Evolutionary conservation across 2,888 invertebrate species (phyloP).

Genomic region (Glyphotaelius pellucidus): DNA sequence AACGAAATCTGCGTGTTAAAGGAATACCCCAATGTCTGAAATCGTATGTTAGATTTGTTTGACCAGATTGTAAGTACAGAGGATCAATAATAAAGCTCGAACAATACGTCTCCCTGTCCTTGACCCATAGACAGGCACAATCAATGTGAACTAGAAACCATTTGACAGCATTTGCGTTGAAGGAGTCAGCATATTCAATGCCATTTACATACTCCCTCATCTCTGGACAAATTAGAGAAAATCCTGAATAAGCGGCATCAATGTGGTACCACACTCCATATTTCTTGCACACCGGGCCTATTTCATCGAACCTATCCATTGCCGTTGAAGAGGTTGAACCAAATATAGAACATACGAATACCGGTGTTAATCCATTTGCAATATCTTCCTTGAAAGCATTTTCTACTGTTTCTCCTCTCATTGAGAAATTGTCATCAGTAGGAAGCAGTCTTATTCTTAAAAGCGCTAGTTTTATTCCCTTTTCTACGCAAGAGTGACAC

Average conservation of each 20-base stretch:
- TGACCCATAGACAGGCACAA: conserved; percentile 91
- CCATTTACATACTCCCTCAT: conserved; percentile 82
- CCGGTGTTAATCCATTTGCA: conserved; percentile 86
- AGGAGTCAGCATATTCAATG: conserved; percentile 87
- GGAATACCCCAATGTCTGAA: conserved; percentile 93
- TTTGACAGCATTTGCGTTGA: conserved; percentile 93
- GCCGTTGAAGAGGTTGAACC: conserved; percentile 91
- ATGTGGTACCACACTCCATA: conserved; percentile 90
- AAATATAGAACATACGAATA: conserved; percentile 89
- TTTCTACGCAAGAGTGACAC: conserved; percentile 87
- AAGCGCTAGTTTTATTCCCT: conserved; percentile 87
- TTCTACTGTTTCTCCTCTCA: conserved; percentile 80
- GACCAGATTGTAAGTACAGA: conserved; percentile 89
- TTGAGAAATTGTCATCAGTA: conserved; percentile 82
- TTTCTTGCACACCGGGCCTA: conserved; percentile 83
- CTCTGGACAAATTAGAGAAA: conserved; percentile 91
- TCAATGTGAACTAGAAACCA: conserved; percentile 92
- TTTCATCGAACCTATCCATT: conserved; percentile 88
- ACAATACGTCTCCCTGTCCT: conserved; percentile 85
- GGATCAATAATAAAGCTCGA: conserved; percentile 92
- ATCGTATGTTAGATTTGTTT: conserved; percentile 83
- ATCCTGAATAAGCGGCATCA: conserved; percentile 93
- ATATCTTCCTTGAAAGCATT: conserved; percentile 85
- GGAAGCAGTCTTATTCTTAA: conserved; percentile 85
- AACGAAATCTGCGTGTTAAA: conserved; percentile 88